These are phyloP conservation scores for Anguilla pacifica DNA, from an alignment of 2,797 vertebrate genomes.

Conservation along the genomic window DNA sequence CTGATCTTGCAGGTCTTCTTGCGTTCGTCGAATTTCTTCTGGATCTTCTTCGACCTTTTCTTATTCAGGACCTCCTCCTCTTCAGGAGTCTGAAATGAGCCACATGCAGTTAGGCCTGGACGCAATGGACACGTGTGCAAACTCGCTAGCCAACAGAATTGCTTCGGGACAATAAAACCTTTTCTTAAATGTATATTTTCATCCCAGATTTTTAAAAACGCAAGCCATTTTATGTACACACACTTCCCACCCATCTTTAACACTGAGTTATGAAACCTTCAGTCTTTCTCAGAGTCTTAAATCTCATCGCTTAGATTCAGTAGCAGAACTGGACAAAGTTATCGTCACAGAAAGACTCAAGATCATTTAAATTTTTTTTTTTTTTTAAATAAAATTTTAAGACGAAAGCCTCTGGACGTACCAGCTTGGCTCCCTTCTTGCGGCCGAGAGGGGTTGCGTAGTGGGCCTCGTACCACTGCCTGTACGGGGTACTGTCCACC, in stretches of 20 bases:
- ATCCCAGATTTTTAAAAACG: neutral
- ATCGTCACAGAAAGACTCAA: slow-evolving; percentile 84
- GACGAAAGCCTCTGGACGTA: slow-evolving; percentile 55
- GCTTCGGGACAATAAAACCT: neutral
- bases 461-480: slow-evolving; percentile 98
- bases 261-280: neutral
- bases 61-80: slow-evolving; percentile 97
- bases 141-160: neutral
- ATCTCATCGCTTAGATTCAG: slow-evolving; percentile 83
- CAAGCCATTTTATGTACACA: neutral
- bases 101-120: neutral
- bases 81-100: slow-evolving; percentile 82
- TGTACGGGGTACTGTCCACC: slow-evolving; percentile 90
- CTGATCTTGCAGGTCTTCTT: slow-evolving; percentile 94
- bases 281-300: slow-evolving; percentile 80
- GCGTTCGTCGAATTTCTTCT: slow-evolving; percentile 95
- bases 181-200: too few species aligned
- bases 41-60: slow-evolving; percentile 95
- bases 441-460: slow-evolving; percentile 92
- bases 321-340: slow-evolving; percentile 91
- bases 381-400: neutral
- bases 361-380: neutral
- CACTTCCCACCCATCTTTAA: neutral
- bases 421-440: slow-evolving; percentile 98
- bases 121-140: neutral